These are phyloP conservation scores for Caenorhabditis latens DNA, from an alignment of 1,140 invertebrate species.

Conservation along the genomic window DNA sequence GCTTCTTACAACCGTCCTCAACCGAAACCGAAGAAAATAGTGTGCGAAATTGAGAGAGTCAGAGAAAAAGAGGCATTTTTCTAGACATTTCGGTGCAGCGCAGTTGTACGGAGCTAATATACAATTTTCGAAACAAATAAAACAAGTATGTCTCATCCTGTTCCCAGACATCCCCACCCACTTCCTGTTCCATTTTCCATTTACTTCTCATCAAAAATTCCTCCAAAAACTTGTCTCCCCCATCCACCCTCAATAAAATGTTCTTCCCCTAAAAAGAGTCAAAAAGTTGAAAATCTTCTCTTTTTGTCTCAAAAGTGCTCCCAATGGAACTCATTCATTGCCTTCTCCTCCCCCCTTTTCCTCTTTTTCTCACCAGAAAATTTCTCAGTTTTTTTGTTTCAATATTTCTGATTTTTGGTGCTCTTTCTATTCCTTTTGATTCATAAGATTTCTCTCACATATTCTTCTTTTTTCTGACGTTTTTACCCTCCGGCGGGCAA, in stretches of 20 bases:
- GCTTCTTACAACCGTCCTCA: too few species aligned
- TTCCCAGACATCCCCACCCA: too few species aligned
- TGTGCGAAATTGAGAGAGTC: too few species aligned
- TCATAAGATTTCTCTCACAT: background rate
- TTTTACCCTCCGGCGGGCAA: background rate
- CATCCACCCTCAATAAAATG: too few species aligned
- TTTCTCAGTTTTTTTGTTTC: background rate
- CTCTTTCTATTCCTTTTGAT: background rate
- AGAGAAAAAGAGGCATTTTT: too few species aligned
- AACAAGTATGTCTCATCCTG: too few species aligned
- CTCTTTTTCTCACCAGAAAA: background rate
- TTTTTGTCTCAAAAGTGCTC: constrained; percentile 12
- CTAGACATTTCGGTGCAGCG: too few species aligned
- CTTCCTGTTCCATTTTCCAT: background rate
- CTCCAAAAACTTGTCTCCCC: too few species aligned
- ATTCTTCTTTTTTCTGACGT: background rate
- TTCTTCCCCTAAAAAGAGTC: background rate
- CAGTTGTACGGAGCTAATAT: too few species aligned
- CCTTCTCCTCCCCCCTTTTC: background rate
- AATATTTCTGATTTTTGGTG: background rate
- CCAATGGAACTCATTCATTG: constrained; percentile 50
- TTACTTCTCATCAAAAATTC: background rate
- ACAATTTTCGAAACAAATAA: too few species aligned
- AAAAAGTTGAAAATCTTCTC: background rate
- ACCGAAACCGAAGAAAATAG: too few species aligned